phyloP scores from a whole-genome alignment of 2,888 invertebrate genomes.

The Ctena decussata region DNA sequence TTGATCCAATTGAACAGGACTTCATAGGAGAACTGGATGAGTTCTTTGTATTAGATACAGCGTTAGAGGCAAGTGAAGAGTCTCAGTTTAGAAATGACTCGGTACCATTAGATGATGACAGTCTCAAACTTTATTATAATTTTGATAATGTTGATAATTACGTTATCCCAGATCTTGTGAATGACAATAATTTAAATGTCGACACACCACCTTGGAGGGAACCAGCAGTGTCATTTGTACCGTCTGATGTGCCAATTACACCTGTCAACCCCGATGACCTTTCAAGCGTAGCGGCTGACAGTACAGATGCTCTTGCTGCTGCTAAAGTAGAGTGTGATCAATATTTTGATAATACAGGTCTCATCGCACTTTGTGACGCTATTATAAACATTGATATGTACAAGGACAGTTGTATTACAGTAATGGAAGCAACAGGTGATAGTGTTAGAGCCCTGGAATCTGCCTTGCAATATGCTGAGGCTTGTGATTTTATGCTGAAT shows the following conservation, averaged over 20 bases:
- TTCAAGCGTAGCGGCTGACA: not conserved
- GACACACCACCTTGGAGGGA: not conserved
- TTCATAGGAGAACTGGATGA: slow-evolving; percentile 6
- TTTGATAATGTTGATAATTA: not conserved
- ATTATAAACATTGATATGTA: not conserved
- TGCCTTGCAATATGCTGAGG: not conserved
- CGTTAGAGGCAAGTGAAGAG: not conserved
- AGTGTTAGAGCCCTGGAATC: not conserved
- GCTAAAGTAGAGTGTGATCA: not conserved
- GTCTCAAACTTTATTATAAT: not conserved
- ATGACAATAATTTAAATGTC: not conserved
- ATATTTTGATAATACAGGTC: not conserved
- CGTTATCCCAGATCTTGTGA: not conserved
- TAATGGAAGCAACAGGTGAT: not conserved
- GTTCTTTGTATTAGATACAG: not conserved
- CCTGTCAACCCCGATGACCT: not conserved
- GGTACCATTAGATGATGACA: not conserved
- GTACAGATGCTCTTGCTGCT: not conserved
- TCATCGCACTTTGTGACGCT: not conserved
- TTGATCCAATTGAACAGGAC: not conserved
- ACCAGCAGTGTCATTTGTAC: not conserved
- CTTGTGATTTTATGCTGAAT: not conserved
- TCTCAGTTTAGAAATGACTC: not conserved
- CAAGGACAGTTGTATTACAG: not conserved
- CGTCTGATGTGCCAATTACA: not conserved